A percentile compares a stretch with the other conserved stretches of the same genome.
These are phyloP conservation scores for Cavia aperea DNA, from an alignment of 2,113 vertebrate genomes.

Conservation along the genomic window DNA sequence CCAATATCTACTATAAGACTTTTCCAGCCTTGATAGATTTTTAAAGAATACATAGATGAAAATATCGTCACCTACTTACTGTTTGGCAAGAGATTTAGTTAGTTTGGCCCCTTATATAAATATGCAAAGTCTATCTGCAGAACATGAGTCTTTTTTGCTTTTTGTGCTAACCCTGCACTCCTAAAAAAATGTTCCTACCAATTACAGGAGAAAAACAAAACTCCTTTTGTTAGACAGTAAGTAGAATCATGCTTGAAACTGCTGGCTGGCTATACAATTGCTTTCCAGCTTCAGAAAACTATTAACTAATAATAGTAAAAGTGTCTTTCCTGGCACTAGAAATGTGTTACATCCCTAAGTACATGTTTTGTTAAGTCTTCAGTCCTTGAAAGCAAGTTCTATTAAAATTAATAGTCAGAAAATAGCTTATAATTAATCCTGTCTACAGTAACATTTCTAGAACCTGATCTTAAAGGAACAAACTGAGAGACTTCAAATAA, in stretches of 20 bases:
- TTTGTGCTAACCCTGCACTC: background rate
- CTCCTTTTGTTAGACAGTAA: background rate
- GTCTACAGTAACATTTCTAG: conserved; percentile 38
- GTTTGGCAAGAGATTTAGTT: conserved; percentile 87
- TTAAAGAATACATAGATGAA: conserved; percentile 88
- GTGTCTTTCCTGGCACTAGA: background rate
- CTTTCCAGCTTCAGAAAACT: background rate
- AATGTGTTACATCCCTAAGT: background rate
- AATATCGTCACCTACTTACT: conserved; percentile 88
- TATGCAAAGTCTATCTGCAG: conserved; percentile 90
- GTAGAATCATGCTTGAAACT: background rate
- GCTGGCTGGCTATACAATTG: background rate
- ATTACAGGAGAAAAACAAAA: background rate
- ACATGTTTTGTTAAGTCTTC: conserved; percentile 24
- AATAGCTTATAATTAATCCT: conserved; percentile 21
- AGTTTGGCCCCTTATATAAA: conserved; percentile 89
- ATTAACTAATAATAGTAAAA: background rate
- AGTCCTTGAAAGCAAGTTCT: background rate
- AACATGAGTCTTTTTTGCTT: conserved; percentile 83
- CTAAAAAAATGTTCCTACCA: background rate
- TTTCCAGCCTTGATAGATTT: conserved; percentile 86
- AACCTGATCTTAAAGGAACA: background rate
- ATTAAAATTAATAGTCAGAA: conserved; percentile 13
- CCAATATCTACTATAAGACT: conserved; percentile 88
- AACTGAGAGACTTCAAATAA: background rate